A percentile compares a stretch with the other conserved stretches of the same genome.
phyloP scores from a whole-genome alignment of 2,113 vertebrate genomes.

The Saccopteryx leptura region DNA sequence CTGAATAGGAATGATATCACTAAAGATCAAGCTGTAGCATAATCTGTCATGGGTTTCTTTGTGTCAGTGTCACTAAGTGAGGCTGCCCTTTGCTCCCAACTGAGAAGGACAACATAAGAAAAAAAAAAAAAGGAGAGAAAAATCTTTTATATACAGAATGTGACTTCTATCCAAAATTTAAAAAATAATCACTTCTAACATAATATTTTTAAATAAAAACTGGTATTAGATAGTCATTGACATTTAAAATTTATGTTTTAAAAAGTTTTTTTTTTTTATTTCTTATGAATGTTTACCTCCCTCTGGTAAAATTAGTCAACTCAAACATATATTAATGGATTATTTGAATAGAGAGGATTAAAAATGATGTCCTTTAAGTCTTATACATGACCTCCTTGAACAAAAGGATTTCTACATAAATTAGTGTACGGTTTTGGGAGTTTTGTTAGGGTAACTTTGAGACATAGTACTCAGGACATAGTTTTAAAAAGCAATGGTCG shows the following conservation, averaged over 20 bases:
- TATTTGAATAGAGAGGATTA: constrained; percentile 36
- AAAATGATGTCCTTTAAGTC: constrained; percentile 4
- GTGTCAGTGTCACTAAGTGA: neutral
- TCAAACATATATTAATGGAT: neutral
- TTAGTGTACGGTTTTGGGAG: neutral
- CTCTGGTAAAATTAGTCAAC: constrained; percentile 38
- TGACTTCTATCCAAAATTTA: too few species aligned
- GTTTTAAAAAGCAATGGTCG: constrained; percentile 20
- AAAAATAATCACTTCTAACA: too few species aligned
- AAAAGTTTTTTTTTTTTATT: constrained; percentile 37
- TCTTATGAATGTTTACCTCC: neutral
- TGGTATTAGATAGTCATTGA: neutral
- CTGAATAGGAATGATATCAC: constrained; percentile 37
- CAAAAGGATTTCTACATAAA: constrained; percentile 40
- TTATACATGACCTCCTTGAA: neutral
- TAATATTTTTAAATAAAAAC: too few species aligned
- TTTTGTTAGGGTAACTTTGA: constrained; percentile 45
- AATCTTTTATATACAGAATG: neutral
- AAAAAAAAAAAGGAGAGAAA: neutral
- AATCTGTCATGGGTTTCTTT: neutral
- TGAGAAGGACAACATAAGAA: neutral
- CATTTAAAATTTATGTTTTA: constrained; percentile 37
- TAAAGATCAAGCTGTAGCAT: constrained; percentile 7
- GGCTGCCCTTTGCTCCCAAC: constrained; percentile 6
- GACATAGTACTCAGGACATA: neutral